phyloP scores from a whole-genome alignment of 2,888 invertebrate genomes.

The Hydraecia micacea region DNA sequence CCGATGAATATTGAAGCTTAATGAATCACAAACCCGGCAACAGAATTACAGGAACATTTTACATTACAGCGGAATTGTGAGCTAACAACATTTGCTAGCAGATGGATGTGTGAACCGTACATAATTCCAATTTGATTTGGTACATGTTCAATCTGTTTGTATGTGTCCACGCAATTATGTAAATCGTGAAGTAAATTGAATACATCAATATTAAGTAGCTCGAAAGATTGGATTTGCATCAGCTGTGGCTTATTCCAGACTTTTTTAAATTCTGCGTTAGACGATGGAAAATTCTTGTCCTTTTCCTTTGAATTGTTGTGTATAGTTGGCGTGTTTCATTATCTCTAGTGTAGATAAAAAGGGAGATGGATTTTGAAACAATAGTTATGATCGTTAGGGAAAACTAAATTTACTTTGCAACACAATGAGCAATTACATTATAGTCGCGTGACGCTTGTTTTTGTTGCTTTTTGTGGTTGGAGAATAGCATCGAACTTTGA shows the following conservation, averaged over 20 bases:
- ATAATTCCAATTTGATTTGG: constrained; percentile 67
- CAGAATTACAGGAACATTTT: constrained; percentile 62
- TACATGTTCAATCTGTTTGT: constrained; percentile 52
- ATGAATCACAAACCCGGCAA: constrained; percentile 64
- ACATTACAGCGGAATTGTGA: constrained; percentile 62
- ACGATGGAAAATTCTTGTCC: constrained; percentile 12
- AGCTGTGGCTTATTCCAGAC: constrained; percentile 29
- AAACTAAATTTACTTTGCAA: constrained; percentile 52
- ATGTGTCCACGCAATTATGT: constrained; percentile 59
- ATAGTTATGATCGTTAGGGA: constrained; percentile 50
- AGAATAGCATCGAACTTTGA: constrained; percentile 40
- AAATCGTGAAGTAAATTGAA: constrained; percentile 56
- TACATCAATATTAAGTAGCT: constrained; percentile 46
- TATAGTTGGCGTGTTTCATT: constrained; percentile 34
- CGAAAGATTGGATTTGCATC: constrained; percentile 47
- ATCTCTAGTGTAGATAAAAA: constrained; percentile 41
- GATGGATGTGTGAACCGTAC: constrained; percentile 67
- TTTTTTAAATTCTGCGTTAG: constrained; percentile 18
- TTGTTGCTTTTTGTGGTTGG: constrained; percentile 26
- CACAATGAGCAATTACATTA: constrained; percentile 58
- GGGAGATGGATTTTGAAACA: constrained; percentile 41
- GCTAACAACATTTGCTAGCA: constrained; percentile 72
- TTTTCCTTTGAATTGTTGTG: constrained; percentile 1
- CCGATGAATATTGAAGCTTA: constrained; percentile 70
- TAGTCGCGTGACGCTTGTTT: constrained; percentile 44